These are phyloP conservation scores for Prunella fulvescens DNA, from an alignment of 2,113 vertebrate genomes.

Conservation along the genomic window DNA sequence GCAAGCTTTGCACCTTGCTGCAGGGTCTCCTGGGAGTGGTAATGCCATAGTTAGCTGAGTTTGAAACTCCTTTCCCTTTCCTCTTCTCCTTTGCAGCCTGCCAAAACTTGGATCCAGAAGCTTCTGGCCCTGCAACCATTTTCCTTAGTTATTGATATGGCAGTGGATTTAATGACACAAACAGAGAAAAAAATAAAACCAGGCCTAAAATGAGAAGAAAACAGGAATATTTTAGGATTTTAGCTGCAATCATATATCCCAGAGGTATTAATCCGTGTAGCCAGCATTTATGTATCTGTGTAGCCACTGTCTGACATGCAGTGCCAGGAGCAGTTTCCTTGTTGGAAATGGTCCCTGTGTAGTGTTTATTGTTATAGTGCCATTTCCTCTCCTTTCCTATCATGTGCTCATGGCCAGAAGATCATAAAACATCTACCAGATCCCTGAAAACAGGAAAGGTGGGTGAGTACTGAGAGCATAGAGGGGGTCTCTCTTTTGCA, in stretches of 20 bases:
- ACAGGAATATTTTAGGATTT: background rate
- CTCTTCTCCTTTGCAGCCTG: background rate
- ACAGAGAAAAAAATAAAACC: background rate
- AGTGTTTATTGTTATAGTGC: background rate
- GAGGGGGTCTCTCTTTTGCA: background rate
- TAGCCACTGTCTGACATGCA: background rate
- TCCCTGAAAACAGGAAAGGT: background rate
- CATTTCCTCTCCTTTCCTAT: background rate
- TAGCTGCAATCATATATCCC: background rate
- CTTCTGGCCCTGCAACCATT: background rate
- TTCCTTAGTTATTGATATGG: background rate
- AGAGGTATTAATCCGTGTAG: background rate
- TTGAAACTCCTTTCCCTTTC: background rate
- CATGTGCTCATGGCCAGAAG: rapidly evolving
- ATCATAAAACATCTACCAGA: background rate
- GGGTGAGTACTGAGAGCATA: background rate
- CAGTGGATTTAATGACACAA: background rate
- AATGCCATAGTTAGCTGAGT: background rate
- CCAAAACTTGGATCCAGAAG: background rate
- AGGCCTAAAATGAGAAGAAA: background rate
- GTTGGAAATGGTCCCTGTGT: background rate
- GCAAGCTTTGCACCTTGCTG: background rate
- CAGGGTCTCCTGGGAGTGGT: background rate
- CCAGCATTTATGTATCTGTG: background rate
- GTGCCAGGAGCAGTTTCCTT: background rate